A percentile compares a stretch with the other conserved stretches of the same genome.
Conservation (phyloP, 2,888 invertebrate genomes). For the Eilema griseolum region DNA sequence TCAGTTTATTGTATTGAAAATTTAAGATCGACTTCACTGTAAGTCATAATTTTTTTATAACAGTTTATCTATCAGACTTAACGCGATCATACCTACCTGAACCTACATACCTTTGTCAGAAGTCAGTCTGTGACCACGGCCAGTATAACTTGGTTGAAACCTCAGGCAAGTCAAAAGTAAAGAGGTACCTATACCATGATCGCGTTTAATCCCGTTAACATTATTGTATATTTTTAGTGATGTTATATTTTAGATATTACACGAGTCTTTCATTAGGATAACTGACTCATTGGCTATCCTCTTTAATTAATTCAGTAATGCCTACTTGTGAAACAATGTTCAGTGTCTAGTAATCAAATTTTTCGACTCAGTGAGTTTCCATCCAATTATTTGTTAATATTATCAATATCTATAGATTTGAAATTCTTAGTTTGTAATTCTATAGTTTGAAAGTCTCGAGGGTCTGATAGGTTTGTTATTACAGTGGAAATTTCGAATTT, state of each 20-base stretch:
- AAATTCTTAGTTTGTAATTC: conserved; percentile 17
- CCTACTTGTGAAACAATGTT: conserved; percentile 38
- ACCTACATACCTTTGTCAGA: no score
- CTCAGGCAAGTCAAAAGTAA: no score
- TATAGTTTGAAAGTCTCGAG: conserved; percentile 4
- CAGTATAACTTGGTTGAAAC: no score
- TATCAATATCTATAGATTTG: conserved; percentile 32
- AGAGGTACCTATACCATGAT: no score
- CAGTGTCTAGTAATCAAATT: conserved; percentile 36
- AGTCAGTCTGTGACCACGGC: no score
- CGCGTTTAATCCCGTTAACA: no score
- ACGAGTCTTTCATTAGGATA: not conserved
- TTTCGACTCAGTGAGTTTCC: conserved; percentile 47
- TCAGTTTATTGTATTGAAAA: not conserved
- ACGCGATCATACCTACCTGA: no score
- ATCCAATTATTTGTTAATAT: conserved; percentile 34
- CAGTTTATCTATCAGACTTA: no score
- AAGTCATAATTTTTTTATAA: no score
- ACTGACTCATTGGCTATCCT: not conserved
- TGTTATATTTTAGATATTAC: not conserved
- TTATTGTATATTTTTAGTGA: not conserved
- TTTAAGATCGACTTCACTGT: not conserved
- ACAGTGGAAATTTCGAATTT: conserved; percentile 9
- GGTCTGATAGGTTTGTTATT: conserved; percentile 10
- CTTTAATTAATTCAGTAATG: conserved; percentile 33